Percentiles rank a stretch among this genome's conserved stretches.
Evolutionary conservation across 2,797 vertebrate genomes (phyloP).

Genomic region (Dromococcyx pavoninus): DNA sequence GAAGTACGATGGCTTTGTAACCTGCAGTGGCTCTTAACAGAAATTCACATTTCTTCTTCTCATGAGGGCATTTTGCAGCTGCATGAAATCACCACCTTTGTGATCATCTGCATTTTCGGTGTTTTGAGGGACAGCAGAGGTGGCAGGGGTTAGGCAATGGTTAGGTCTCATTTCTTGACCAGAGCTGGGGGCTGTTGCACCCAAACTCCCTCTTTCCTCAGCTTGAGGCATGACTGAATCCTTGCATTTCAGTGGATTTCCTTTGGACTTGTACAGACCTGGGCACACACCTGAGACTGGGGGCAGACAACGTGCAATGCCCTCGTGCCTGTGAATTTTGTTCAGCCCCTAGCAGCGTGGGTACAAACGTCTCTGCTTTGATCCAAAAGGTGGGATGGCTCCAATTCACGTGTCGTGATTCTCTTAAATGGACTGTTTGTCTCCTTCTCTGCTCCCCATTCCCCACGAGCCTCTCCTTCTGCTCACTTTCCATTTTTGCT

Average conservation of each 20-base stretch:
- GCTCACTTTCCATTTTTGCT: not conserved
- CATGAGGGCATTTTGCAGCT: conserved; percentile 33
- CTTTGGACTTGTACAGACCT: not conserved
- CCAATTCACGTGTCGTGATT: fast-evolving
- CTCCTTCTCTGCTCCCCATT: not conserved
- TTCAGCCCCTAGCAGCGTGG: not conserved
- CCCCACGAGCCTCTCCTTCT: not conserved
- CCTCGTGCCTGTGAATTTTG: not conserved
- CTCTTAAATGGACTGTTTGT: not conserved
- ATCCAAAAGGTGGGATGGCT: not conserved
- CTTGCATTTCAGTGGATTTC: not conserved
- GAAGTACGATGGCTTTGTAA: conserved; percentile 53
- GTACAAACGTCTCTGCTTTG: not conserved
- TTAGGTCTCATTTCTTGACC: not conserved
- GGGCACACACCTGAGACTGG: not conserved
- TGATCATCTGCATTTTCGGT: not conserved
- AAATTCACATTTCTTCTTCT: not conserved
- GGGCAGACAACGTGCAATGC: not conserved
- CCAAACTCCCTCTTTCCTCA: not conserved
- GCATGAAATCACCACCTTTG: conserved; percentile 55
- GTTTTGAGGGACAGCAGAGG: not conserved
- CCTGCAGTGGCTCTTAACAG: conserved; percentile 60
- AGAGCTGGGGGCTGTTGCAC: not conserved
- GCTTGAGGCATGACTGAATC: not conserved
- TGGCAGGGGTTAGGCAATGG: not conserved